phyloP scores from a whole-genome alignment of 30 jellyfish, hydroid and myxozoan genomes.

The Catostylus mosaicus region DNA sequence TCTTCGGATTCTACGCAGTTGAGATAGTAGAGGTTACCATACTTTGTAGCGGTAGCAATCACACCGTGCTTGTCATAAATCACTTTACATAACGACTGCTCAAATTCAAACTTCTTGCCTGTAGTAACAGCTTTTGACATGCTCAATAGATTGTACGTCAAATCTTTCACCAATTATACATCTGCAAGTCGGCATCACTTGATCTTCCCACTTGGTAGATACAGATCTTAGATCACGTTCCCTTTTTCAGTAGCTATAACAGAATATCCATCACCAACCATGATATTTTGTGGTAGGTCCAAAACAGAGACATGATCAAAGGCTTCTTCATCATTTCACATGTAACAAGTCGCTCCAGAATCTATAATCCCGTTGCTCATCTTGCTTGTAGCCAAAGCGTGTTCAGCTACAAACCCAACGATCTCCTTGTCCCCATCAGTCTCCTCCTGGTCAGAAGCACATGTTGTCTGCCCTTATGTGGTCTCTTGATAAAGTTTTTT shows the following conservation, averaged over 20 bases:
- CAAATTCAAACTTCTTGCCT: slow-evolving; percentile 35
- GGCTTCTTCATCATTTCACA: slow-evolving; percentile 37
- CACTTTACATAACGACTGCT: background rate
- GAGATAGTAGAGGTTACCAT: slow-evolving; percentile 60
- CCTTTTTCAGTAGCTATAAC: slow-evolving; percentile 36
- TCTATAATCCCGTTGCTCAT: slow-evolving; percentile 46
- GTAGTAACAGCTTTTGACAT: slow-evolving; percentile 24
- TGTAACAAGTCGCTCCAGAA: slow-evolving; percentile 68
- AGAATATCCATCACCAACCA: slow-evolving; percentile 12
- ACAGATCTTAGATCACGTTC: background rate
- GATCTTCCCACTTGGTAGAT: slow-evolving; percentile 32
- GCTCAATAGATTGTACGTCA: slow-evolving; percentile 26
- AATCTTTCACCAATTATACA: slow-evolving; percentile 17
- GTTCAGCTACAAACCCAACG: background rate
- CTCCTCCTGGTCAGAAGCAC: background rate
- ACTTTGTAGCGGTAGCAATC: slow-evolving; percentile 7
- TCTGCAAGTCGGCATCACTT: background rate
- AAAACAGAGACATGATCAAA: background rate
- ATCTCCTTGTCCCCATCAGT: background rate
- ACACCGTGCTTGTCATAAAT: slow-evolving; percentile 8
- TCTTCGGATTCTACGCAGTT: slow-evolving; percentile 24
- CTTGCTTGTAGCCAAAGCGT: background rate
- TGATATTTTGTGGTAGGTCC: background rate
- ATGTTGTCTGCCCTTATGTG: background rate
- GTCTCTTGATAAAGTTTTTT: background rate